These are phyloP conservation scores for Numenius phaeopus DNA, from an alignment of 2,797 vertebrate species.

Conservation along the genomic window DNA sequence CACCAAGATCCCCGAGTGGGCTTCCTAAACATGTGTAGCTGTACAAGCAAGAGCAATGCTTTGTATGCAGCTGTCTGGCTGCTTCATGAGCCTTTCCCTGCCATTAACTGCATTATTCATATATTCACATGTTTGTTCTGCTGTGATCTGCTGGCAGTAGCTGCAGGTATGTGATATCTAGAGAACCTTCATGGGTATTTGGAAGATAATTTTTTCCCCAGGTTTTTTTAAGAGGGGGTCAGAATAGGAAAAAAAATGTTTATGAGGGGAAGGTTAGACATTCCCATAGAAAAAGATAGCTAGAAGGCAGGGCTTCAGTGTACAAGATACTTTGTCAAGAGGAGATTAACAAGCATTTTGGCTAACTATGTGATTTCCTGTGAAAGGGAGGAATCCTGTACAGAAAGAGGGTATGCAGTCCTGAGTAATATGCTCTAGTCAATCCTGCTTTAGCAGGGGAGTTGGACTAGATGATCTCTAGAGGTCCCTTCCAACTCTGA, in stretches of 20 bases:
- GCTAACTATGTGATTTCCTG: neutral
- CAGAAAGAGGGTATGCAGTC: neutral
- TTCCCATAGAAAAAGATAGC: neutral
- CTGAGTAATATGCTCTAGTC: too few relatives aligned
- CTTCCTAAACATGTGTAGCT: constrained; percentile 5
- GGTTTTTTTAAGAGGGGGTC: neutral
- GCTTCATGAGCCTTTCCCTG: neutral
- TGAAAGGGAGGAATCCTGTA: neutral
- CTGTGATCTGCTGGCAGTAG: neutral
- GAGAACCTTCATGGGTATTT: neutral
- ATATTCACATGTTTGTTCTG: neutral
- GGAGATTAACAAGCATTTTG: neutral
- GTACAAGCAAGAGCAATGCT: neutral
- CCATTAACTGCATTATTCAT: neutral
- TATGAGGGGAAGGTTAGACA: neutral
- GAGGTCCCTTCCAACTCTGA: too few relatives aligned
- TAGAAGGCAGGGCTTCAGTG: neutral
- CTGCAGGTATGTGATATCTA: neutral
- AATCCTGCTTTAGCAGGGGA: too few relatives aligned
- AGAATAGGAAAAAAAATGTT: neutral
- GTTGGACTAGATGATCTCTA: too few relatives aligned
- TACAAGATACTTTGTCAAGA: neutral
- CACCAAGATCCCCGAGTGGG: neutral
- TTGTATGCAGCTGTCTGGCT: constrained; percentile 13
- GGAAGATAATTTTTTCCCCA: neutral